phyloP scores from a whole-genome alignment of 2,113 vertebrate genomes.

The Stigmatopora argus region DNA sequence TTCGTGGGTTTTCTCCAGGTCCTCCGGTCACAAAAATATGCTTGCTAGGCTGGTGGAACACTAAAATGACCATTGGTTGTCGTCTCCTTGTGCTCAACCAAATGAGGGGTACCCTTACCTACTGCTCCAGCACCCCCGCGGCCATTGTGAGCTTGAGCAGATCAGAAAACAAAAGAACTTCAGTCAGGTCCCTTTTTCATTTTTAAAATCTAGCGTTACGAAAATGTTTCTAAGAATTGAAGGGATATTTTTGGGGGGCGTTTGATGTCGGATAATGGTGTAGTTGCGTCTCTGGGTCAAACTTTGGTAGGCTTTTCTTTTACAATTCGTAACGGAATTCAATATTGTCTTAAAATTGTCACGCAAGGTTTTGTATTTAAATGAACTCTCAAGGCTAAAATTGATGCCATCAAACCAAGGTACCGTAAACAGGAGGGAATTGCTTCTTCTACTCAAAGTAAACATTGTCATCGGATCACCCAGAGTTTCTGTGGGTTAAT shows the following conservation, averaged over 20 bases:
- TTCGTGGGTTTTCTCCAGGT: no score
- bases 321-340: not conserved
- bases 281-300: not conserved
- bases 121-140: no score
- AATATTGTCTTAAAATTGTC: not conserved
- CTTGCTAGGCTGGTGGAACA: no score
- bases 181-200: no score
- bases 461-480: constrained; percentile 1
- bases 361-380: not conserved
- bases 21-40: no score
- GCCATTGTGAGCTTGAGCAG: no score
- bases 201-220: no score
- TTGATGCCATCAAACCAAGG: not conserved
- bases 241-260: not conserved
- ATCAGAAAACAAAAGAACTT: no score
- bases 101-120: no score
- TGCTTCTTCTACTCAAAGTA: not conserved
- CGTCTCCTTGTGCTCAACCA: no score
- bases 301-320: not conserved
- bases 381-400: not conserved
- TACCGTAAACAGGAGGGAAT: not conserved
- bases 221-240: not conserved
- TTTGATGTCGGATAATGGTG: not conserved
- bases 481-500: not conserved
- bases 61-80: no score